Base-by-base conservation (phyloP, 2,888 invertebrate species). In the Cosmia trapezina region DNA sequence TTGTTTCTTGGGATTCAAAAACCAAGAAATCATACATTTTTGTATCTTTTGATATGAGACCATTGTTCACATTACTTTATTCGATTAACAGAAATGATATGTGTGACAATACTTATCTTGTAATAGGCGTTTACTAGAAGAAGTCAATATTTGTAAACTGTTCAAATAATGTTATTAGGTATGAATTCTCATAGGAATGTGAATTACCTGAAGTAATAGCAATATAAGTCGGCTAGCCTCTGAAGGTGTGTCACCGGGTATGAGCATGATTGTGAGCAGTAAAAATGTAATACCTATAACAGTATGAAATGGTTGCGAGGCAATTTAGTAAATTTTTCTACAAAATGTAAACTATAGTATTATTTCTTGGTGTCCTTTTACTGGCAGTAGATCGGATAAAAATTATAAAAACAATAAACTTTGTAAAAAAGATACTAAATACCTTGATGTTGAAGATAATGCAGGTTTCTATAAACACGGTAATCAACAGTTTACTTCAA, bases 1-100 rank as follows among this genome's bases (percentile, higher is more conserved):
- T 73, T 68, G 62, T 66, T 69, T 63, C 60, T 75, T 64, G 53
- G 28, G n/a, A 70, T 59, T 51, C 17, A 67, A 60, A 73, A 59
- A 65, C 12, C 8, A 51, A 70, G 49, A 54, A 62, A 59, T 22
- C 14, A 57, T 70, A 12, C 1, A 19, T 47, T 53, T 54, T 59
- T 33, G 37, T 12, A 59, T 41, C 37, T 9, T 73, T 47, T 33
- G 1, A 7, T 51, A 41, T 1, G 12, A 45, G 9, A 17, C 28
- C 22, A 53, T 53, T 62, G 49, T 33, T 33, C 22, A 11, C 28
- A 54, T 53, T n/a, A 53, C 6, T 53, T 53, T 37, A 59, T 77
- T 71, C 17, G 17, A 53, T 59, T 51, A 70, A 51, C 49, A 56
- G 5, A n/a, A 51, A 67, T 67, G 7, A 43, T 22, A 17, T 28